Base-by-base conservation (phyloP, 2,113 vertebrate genomes). In the Cryptotis parvus region DNA sequence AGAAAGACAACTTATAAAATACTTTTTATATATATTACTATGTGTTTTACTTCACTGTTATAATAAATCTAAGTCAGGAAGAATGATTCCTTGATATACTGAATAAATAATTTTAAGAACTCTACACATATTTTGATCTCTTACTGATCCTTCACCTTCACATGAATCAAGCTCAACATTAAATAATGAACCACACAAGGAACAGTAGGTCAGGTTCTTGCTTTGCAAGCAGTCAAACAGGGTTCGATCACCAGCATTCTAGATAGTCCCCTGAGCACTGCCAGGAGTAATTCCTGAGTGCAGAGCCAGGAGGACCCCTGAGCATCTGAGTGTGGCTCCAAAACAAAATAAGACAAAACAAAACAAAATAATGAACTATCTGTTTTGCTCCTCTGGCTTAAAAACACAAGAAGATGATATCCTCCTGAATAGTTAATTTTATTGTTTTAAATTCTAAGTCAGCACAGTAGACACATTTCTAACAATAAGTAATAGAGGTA, bases 1-100 rank as follows among this genome's bases (percentile, higher is more conserved):
- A 65, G 29, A 31, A 29, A n/a, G 12, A 70, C 3, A 65, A 41
- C n/a, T n/a, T n/a, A n/a, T n/a, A n/a, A n/a, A n/a, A n/a, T n/a
- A n/a, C n/a, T 55, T 27, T 45, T 45, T 45, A 45, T 45, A 45
- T 45, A 45, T 45, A 45, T 45, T 80, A 69, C 49, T 80, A 18
- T 65, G n/a, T 35, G 35, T 20, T 39, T 6, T 73, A n/a, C 61
- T 81, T 95, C 84, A 41, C 6, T 70, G n/a, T 9, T 11, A 15
- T 39, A 79, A 82, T 22, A 91, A 74, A 65, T 58, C 26, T 39
- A 18, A 88, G 37, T 66, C 20, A 80, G 31, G 7, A 45, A 45
- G 31, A 81, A 87, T 81, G 24, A 43, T 35, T 90, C 85, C 37
- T 70, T 89, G 87, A 89, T 63, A 85, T 35, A 89, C 63, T 80